phyloP scores from a whole-genome alignment of 1,140 invertebrate genomes.

The Lucilia cuprina region DNA sequence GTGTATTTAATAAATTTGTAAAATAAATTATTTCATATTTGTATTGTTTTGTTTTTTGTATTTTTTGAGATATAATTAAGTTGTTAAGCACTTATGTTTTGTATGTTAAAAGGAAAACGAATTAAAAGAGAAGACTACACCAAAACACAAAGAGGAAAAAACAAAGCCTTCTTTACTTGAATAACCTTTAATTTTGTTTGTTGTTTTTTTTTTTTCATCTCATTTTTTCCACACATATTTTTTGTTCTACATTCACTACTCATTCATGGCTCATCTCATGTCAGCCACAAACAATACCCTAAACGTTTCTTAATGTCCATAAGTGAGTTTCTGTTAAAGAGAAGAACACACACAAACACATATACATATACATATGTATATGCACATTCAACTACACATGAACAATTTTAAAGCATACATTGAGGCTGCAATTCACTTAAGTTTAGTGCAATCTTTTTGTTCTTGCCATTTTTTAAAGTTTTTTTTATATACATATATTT shows the following conservation, averaged over 20 bases:
- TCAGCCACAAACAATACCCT: slow-evolving; percentile 31
- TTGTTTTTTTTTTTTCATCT: slow-evolving; percentile 20
- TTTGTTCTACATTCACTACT: slow-evolving; percentile 12
- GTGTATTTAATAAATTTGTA: too few species aligned
- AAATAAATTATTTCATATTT: too few species aligned
- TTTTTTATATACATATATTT: neutral
- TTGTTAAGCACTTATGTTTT: slow-evolving; percentile 28
- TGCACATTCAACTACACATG: neutral
- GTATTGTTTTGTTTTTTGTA: neutral
- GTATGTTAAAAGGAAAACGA: neutral
- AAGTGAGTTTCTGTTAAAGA: slow-evolving; percentile 12
- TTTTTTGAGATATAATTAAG: slow-evolving; percentile 6
- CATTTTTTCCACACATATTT: neutral
- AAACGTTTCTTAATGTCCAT: slow-evolving; percentile 31
- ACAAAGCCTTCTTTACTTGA: slow-evolving; percentile 24
- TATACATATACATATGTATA: too few species aligned
- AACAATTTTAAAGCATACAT: slow-evolving; percentile 15
- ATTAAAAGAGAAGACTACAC: slow-evolving; percentile 8
- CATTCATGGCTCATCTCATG: slow-evolving; percentile 32
- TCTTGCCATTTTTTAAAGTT: neutral
- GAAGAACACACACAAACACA: neutral
- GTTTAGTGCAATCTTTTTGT: slow-evolving; percentile 8
- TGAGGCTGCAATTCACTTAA: slow-evolving; percentile 23
- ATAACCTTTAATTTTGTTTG: slow-evolving; percentile 28
- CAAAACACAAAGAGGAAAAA: neutral